Conservation (phyloP, 2,113 vertebrate genomes). For the Nymphicus hollandicus region DNA sequence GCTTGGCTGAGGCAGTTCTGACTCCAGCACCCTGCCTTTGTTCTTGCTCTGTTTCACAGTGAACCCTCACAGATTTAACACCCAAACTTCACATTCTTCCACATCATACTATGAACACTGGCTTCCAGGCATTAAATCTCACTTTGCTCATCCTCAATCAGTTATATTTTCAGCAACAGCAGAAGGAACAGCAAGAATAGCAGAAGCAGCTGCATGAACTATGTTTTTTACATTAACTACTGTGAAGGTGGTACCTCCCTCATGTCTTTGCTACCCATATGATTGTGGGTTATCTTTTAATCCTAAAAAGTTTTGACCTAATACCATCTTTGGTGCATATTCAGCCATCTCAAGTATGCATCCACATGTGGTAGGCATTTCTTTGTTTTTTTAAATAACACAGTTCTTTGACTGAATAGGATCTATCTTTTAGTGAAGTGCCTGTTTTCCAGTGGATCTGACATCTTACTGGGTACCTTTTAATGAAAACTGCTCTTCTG, state of each 20-base stretch:
- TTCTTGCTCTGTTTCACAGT: background rate
- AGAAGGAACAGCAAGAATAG: background rate
- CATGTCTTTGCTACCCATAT: background rate
- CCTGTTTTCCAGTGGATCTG: background rate
- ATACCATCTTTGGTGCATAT: background rate
- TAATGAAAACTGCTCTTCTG: background rate
- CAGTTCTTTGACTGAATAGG: background rate
- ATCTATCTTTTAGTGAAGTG: background rate
- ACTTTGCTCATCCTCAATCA: background rate
- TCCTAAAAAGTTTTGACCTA: background rate
- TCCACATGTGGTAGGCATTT: background rate
- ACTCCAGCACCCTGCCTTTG: conserved; percentile 13
- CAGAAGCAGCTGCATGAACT: background rate
- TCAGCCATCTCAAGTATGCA: background rate
- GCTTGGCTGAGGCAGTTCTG: conserved; percentile 15
- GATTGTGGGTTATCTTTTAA: background rate
- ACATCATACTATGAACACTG: background rate
- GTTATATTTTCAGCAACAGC: background rate
- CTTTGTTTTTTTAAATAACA: background rate
- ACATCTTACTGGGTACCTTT: background rate
- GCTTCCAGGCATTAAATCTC: background rate
- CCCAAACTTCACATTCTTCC: background rate
- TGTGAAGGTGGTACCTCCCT: background rate
- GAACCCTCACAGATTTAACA: background rate
- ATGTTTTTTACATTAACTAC: background rate